These are phyloP conservation scores for Cyprinodon variegatus DNA, from an alignment of 2,113 vertebrate species.

Conservation along the genomic window DNA sequence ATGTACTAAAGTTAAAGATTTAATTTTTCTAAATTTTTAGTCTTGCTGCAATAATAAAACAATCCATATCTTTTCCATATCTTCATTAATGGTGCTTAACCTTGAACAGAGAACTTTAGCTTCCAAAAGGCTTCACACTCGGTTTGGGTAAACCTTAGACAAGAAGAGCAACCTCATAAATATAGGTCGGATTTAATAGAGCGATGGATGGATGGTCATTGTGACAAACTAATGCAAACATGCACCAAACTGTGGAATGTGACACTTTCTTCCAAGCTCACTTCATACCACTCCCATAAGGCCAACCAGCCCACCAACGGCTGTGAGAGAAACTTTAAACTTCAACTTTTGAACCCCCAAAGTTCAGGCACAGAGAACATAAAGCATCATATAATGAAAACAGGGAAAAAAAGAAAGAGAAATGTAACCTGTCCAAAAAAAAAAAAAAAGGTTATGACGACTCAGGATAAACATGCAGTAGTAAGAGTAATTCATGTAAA, in stretches of 20 bases:
- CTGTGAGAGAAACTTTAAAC: conserved; percentile 30
- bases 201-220: conserved; percentile 40
- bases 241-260: conserved; percentile 83
- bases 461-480: neutral
- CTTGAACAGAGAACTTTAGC: neutral
- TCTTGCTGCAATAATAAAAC: too few relatives aligned
- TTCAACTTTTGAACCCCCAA: conserved; percentile 1
- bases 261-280: conserved; percentile 74
- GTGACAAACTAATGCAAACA: conserved; percentile 47
- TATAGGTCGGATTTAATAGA: neutral
- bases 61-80: too few relatives aligned
- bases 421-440: too few relatives aligned
- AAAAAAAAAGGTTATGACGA: neutral
- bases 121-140: neutral
- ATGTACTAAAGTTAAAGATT: too few relatives aligned
- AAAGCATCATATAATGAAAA: neutral
- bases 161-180: neutral
- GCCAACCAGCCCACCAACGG: conserved; percentile 60
- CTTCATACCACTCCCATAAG: conserved; percentile 59
- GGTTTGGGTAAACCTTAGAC: neutral
- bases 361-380: neutral
- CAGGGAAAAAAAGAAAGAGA: neutral
- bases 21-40: too few relatives aligned
- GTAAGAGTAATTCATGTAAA: neutral
- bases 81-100: neutral